These are phyloP conservation scores for Neosilurus mollespiculum DNA, from an alignment of 2,797 vertebrate genomes.

Conservation along the genomic window DNA sequence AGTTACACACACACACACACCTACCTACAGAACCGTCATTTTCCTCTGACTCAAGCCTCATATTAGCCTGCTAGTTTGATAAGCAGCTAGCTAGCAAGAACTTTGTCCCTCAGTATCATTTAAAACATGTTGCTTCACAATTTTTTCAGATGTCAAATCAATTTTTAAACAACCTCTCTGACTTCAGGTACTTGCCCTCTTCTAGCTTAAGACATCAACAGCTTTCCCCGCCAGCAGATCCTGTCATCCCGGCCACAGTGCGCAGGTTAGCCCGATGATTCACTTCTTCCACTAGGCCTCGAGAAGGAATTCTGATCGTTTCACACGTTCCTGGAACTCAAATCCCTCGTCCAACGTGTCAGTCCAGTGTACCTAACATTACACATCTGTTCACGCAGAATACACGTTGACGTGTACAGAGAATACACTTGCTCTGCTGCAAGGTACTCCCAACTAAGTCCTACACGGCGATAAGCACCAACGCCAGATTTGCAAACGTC, in stretches of 20 bases:
- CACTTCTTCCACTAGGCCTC: slow-evolving; percentile 71
- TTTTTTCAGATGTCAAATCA: slow-evolving; percentile 27
- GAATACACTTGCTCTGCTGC: slow-evolving; percentile 35
- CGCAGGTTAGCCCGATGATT: slow-evolving; percentile 68
- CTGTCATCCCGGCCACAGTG: slow-evolving; percentile 58
- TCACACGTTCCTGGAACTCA: slow-evolving; percentile 46
- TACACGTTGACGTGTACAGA: slow-evolving; percentile 36
- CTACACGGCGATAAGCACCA: slow-evolving; percentile 55
- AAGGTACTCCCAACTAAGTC: slow-evolving; percentile 51
- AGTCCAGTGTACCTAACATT: not conserved
- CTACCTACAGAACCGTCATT: not conserved
- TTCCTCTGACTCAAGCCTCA: not conserved
- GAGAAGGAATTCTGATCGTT: slow-evolving; percentile 47
- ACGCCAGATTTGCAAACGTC: slow-evolving; percentile 70
- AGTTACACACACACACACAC: not conserved
- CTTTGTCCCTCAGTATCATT: slow-evolving; percentile 12
- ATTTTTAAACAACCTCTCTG: slow-evolving; percentile 20
- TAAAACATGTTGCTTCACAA: slow-evolving; percentile 3
- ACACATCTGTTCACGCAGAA: slow-evolving; percentile 7
- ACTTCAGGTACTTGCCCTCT: slow-evolving; percentile 34
- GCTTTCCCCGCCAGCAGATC: slow-evolving; percentile 46
- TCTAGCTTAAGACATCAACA: slow-evolving; percentile 18
- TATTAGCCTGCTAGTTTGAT: slow-evolving; percentile 7
- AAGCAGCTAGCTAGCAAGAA: slow-evolving; percentile 26
- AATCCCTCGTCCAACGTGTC: not conserved